phyloP scores from a whole-genome alignment of 2,113 vertebrate species.

The Crotalus tigris region DNA sequence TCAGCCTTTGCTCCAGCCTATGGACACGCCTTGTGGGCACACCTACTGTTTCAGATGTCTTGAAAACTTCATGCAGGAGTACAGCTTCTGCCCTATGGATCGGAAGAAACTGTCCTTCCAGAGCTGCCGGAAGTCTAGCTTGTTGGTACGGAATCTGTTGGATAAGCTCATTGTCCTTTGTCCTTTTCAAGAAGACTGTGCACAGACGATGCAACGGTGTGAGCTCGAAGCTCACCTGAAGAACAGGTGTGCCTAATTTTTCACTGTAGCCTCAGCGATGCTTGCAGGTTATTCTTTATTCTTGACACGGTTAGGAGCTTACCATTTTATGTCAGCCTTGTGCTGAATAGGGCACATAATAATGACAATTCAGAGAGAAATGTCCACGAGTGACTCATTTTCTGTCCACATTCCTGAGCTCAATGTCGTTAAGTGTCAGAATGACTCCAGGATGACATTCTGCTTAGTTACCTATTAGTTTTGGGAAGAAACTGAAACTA shows the following conservation, averaged over 20 bases:
- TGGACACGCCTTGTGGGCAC: conserved; percentile 92
- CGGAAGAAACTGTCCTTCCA: conserved; percentile 81
- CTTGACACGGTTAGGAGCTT: not conserved
- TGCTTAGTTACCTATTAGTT: not conserved
- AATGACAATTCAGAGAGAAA: not conserved
- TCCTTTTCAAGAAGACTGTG: conserved; percentile 78
- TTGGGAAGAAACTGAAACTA: not conserved
- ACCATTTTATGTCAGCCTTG: not conserved
- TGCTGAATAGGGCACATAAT: not conserved
- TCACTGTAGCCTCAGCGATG: accelerated
- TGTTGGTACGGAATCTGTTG: conserved; percentile 86
- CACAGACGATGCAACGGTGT: conserved; percentile 84
- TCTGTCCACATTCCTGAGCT: not conserved
- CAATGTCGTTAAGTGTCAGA: not conserved
- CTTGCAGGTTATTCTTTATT: not conserved
- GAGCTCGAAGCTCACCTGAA: conserved; percentile 89
- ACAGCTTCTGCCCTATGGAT: conserved; percentile 89
- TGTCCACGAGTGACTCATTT: not conserved
- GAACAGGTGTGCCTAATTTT: conserved; percentile 75
- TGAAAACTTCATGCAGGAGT: conserved; percentile 86
- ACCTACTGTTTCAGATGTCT: conserved; percentile 88
- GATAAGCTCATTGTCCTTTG: conserved; percentile 84
- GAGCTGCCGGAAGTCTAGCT: conserved; percentile 85
- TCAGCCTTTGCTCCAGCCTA: conserved; percentile 84
- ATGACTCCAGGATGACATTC: not conserved